A percentile compares a stretch with the other conserved stretches of the same genome.
These are phyloP conservation scores for Agriopis leucophaearia DNA, from an alignment of 2,888 invertebrate genomes.

Conservation along the genomic window DNA sequence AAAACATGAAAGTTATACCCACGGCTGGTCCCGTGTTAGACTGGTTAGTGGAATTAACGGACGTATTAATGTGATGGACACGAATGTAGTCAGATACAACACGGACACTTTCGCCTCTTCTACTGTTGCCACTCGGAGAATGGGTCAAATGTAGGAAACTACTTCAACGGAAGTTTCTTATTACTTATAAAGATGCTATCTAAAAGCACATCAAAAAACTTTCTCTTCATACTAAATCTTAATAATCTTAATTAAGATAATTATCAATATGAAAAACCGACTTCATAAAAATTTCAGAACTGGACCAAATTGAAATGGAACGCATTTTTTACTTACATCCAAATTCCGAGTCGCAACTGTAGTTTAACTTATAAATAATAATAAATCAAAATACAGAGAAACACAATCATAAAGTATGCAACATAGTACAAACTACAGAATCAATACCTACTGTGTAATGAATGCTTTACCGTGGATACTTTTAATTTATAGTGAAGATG, in stretches of 20 bases:
- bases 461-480: slow-evolving; percentile 25
- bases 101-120: slow-evolving; percentile 59
- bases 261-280: too few relatives aligned
- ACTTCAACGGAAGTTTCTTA: too few relatives aligned
- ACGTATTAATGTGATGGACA: slow-evolving; percentile 43
- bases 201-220: too few relatives aligned
- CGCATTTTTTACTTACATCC: slow-evolving; percentile 9
- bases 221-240: too few relatives aligned
- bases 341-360: slow-evolving; percentile 41
- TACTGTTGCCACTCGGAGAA: slow-evolving; percentile 50
- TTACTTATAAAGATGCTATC: too few relatives aligned
- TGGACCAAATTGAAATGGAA: too few relatives aligned
- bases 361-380: slow-evolving; percentile 43
- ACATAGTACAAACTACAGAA: slow-evolving; percentile 53
- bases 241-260: too few relatives aligned
- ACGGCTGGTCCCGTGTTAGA: slow-evolving; percentile 59
- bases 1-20: slow-evolving; percentile 59
- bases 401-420: slow-evolving; percentile 49
- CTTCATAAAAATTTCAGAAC: too few relatives aligned
- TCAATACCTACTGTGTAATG: slow-evolving; percentile 40
- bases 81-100: slow-evolving; percentile 48
- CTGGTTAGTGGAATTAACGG: slow-evolving; percentile 58
- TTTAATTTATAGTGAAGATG: too few relatives aligned
- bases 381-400: slow-evolving; percentile 43
- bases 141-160: slow-evolving; percentile 5